Percentiles rank a stretch among this genome's conserved stretches.
phyloP scores from a whole-genome alignment of 2,888 invertebrate species.

The Pinctada fucata region DNA sequence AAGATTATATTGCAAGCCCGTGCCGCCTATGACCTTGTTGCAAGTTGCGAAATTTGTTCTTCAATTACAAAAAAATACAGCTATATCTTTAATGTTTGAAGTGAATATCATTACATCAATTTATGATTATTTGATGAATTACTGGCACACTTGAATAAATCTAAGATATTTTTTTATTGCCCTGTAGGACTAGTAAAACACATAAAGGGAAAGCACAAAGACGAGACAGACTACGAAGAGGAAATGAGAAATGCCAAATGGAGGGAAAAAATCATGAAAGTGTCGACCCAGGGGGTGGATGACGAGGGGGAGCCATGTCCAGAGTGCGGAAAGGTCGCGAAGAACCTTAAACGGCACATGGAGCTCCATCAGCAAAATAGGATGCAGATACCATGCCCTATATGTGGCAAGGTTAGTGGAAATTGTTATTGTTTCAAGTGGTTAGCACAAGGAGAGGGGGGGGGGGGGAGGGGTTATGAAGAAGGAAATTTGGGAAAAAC shows the following conservation, averaged over 20 bases:
- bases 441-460: too few relatives aligned
- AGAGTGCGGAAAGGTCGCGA: conserved; percentile 72
- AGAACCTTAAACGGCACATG: conserved; percentile 72
- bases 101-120: too few relatives aligned
- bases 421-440: too few relatives aligned
- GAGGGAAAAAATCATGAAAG: conserved; percentile 73
- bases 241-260: conserved; percentile 73
- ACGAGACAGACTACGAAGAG: conserved; percentile 71
- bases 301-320: conserved; percentile 69
- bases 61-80: too few relatives aligned
- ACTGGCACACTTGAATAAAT: too few relatives aligned
- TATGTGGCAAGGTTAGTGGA: conserved; percentile 62
- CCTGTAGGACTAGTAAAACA: conserved; percentile 66
- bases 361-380: conserved; percentile 72
- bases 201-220: conserved; percentile 71
- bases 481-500: too few relatives aligned
- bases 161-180: not conserved
- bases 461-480: too few relatives aligned
- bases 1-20: too few relatives aligned
- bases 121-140: too few relatives aligned
- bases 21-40: too few relatives aligned
- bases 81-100: too few relatives aligned
- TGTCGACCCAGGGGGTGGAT: conserved; percentile 67
- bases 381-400: conserved; percentile 73
- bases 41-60: too few relatives aligned